phyloP scores from a whole-genome alignment of 1,140 invertebrate species.

The Periplaneta americana region DNA sequence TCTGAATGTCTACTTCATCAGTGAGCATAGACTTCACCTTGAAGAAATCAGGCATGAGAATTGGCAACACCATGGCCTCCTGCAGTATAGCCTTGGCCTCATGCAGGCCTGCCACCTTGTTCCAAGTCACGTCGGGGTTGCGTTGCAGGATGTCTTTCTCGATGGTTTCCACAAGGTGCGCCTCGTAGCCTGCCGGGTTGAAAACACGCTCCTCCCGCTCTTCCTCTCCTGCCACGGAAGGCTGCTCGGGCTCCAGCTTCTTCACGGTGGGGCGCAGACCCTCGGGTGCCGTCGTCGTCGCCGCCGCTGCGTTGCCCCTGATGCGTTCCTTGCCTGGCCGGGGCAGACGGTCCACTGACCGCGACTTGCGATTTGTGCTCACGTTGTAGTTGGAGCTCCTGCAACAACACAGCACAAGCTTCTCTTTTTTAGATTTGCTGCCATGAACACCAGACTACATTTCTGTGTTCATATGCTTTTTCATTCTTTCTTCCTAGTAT shows the following conservation, averaged over 20 bases:
- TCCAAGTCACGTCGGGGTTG: constrained; percentile 55
- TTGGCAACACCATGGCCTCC: constrained; percentile 65
- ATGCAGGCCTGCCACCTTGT: constrained; percentile 58
- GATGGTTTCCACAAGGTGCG: constrained; percentile 70
- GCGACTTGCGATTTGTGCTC: constrained; percentile 20
- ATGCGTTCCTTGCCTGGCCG: neutral
- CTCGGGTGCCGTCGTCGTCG: neutral
- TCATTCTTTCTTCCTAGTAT: no score
- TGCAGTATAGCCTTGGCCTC: constrained; percentile 61
- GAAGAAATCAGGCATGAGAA: constrained; percentile 65
- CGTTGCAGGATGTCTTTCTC: constrained; percentile 59
- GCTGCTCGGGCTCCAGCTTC: constrained; percentile 13
- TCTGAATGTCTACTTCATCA: no score
- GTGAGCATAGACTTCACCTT: no score
- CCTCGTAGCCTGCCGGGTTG: constrained; percentile 66
- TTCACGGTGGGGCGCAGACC: constrained; percentile 20
- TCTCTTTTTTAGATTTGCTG: no score
- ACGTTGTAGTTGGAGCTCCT: neutral
- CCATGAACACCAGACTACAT: no score
- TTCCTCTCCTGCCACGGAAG: constrained; percentile 8
- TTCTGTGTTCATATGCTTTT: no score
- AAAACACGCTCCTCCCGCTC: constrained; percentile 58
- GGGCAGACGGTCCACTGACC: constrained; percentile 28
- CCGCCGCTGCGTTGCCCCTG: no score
- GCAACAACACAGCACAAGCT: neutral